Conservation (phyloP, 2,888 invertebrate genomes). For the Trachelus troglodyta region DNA sequence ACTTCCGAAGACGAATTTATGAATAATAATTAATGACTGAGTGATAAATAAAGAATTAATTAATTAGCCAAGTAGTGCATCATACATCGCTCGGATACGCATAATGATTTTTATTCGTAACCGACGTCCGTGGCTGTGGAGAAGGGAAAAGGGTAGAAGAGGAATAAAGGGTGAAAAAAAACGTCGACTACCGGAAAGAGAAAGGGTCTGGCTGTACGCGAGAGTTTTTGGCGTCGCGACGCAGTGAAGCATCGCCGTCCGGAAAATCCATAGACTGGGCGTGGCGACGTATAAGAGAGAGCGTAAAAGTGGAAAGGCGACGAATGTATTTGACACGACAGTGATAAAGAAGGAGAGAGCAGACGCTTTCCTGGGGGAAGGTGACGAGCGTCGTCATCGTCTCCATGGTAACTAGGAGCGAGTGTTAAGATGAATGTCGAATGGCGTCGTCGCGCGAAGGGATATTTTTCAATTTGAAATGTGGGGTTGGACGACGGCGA, state of each 20-base stretch:
- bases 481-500: neutral
- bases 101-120: neutral
- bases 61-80: neutral
- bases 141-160: constrained; percentile 8
- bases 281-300: constrained; percentile 1
- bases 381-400: neutral
- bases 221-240: constrained; percentile 61
- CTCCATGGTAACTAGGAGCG: neutral
- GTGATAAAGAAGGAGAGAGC: constrained; percentile 24
- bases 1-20: neutral
- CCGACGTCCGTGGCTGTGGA: neutral
- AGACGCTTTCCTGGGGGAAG: neutral
- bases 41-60: neutral
- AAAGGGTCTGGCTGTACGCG: constrained; percentile 29
- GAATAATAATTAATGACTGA: neutral
- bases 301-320: neutral
- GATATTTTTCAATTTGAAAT: constrained; percentile 51
- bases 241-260: constrained; percentile 46
- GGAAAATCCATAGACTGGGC: constrained; percentile 54
- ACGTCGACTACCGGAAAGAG: constrained; percentile 5
- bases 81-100: neutral
- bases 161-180: constrained; percentile 25
- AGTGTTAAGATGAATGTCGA: constrained; percentile 21
- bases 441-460: constrained; percentile 53
- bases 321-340: constrained; percentile 26